phyloP scores from a whole-genome alignment of 37 sponge, comb jelly and placozoan species.

The Axinella damicornis region DNA sequence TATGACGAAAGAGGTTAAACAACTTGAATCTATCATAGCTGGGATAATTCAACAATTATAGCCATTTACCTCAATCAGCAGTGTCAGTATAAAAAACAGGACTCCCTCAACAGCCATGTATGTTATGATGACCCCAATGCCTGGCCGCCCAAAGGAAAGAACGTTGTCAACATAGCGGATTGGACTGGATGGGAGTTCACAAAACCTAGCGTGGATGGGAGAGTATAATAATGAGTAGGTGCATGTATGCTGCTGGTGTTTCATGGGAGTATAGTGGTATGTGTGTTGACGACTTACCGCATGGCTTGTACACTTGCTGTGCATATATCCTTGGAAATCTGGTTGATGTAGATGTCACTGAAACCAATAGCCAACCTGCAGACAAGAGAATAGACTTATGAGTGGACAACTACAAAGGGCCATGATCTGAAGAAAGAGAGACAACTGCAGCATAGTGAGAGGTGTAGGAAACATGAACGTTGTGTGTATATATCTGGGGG shows the following conservation, averaged over 20 bases:
- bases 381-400: too few relatives aligned
- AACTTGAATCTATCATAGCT: too few relatives aligned
- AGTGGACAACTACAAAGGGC: too few relatives aligned
- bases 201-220: conserved; percentile 11
- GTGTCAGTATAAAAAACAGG: conserved; percentile 65
- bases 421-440: too few relatives aligned
- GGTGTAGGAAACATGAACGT: too few relatives aligned
- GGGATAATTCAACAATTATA: too few relatives aligned
- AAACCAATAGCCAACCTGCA: conserved; percentile 51
- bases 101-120: conserved; percentile 70
- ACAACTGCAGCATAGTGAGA: too few relatives aligned
- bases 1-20: too few relatives aligned
- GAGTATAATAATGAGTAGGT: too few relatives aligned
- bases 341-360: conserved; percentile 68
- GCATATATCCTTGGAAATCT: conserved; percentile 31
- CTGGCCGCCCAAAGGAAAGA: conserved; percentile 64
- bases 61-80: conserved; percentile 79
- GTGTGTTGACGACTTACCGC: conserved; percentile 46
- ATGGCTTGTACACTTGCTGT: not conserved
- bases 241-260: too few relatives aligned
- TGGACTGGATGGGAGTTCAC: conserved; percentile 22
- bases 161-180: conserved; percentile 43
- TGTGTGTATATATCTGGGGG: too few relatives aligned
- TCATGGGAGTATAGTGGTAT: too few relatives aligned
- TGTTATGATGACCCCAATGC: conserved; percentile 66